Conservation (phyloP, 1,140 invertebrate genomes). For the Drosophila pruinosa region DNA sequence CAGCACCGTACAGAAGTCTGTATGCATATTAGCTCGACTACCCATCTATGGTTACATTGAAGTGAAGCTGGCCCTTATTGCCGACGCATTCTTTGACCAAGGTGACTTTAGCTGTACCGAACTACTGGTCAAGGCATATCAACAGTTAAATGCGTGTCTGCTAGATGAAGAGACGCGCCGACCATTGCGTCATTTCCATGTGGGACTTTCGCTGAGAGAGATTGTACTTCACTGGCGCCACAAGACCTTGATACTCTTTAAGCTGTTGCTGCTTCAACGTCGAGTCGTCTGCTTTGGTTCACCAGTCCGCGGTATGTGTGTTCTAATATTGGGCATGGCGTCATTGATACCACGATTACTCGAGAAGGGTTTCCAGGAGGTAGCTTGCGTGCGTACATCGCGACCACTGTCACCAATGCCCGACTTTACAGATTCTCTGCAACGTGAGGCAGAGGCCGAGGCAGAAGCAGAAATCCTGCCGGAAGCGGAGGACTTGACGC, state of each 20-base stretch:
- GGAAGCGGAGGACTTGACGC: slow-evolving; percentile 60
- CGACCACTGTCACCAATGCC: slow-evolving; percentile 92
- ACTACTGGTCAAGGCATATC: slow-evolving; percentile 95
- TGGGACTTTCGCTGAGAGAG: slow-evolving; percentile 76
- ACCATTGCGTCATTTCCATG: slow-evolving; percentile 84
- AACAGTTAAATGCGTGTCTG: slow-evolving; percentile 95
- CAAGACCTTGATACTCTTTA: slow-evolving; percentile 96
- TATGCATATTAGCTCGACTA: slow-evolving; percentile 92
- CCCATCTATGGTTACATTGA: slow-evolving; percentile 96
- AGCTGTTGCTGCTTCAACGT: slow-evolving; percentile 94
- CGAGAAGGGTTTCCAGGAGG: slow-evolving; percentile 92
- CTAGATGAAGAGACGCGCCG: slow-evolving; percentile 84
- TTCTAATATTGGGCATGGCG: slow-evolving; percentile 93
- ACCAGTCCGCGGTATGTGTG: slow-evolving; percentile 94
- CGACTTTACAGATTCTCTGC: slow-evolving; percentile 83
- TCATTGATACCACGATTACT: slow-evolving; percentile 95
- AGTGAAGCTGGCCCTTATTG: slow-evolving; percentile 97
- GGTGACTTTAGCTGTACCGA: slow-evolving; percentile 96
- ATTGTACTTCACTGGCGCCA: slow-evolving; percentile 89
- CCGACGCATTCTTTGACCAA: slow-evolving; percentile 98
- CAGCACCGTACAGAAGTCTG: slow-evolving; percentile 96
- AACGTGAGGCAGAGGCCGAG: slow-evolving; percentile 56
- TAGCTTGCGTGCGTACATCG: slow-evolving; percentile 90
- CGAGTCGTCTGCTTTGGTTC: slow-evolving; percentile 96
- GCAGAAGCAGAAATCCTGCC: slow-evolving; percentile 62